Percentiles rank a stretch among this genome's conserved stretches.
phyloP scores from a whole-genome alignment of 23 tunicate species.

The Halocynthia aurantium region DNA sequence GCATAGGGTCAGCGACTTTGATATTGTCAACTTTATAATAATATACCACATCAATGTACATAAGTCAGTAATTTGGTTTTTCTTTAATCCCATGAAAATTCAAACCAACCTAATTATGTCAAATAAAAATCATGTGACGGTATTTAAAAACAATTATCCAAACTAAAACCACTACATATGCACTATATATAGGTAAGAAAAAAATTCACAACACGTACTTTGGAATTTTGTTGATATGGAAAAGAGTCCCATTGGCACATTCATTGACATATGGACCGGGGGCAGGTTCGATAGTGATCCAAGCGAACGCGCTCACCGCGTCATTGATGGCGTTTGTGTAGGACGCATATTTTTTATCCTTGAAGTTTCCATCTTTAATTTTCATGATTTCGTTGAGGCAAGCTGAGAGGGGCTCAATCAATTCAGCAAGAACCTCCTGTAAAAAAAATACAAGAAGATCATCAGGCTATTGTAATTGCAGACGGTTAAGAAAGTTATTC shows the following conservation, averaged over 20 bases:
- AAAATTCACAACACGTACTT: not conserved
- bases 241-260: slow-evolving; percentile 54
- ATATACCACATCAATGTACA: too few relatives aligned
- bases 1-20: too few relatives aligned
- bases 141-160: too few relatives aligned
- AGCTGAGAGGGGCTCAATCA: slow-evolving; percentile 1
- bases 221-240: slow-evolving; percentile 90
- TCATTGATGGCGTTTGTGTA: slow-evolving; percentile 48
- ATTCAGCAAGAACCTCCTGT: slow-evolving; percentile 16
- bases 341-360: slow-evolving; percentile 1
- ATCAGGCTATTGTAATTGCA: too few relatives aligned
- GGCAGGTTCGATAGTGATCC: slow-evolving; percentile 64
- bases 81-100: too few relatives aligned
- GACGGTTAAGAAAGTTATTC: too few relatives aligned
- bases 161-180: too few relatives aligned
- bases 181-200: not conserved
- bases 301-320: slow-evolving; percentile 58
- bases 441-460: not conserved
- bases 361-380: slow-evolving; percentile 22
- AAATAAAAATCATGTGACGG: too few relatives aligned
- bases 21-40: too few relatives aligned
- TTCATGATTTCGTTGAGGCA: not conserved
- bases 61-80: too few relatives aligned
- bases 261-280: slow-evolving; percentile 79
- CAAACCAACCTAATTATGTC: too few relatives aligned